Conservation (phyloP, 2,113 vertebrate genomes). For the Choloepus hoffmanni region DNA sequence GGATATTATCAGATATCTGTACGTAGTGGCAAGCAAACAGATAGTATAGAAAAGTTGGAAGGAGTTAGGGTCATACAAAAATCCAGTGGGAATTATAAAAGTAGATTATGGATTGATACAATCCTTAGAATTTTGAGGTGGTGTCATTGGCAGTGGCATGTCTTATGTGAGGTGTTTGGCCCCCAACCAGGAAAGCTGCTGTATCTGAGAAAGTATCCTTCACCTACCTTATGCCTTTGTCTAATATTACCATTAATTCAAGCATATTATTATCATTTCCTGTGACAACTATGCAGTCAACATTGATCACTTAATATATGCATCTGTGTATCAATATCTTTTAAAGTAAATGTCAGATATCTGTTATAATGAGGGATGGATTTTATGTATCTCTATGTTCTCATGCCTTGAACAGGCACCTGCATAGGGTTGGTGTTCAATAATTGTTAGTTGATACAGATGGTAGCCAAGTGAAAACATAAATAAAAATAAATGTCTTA, state of each 20-base stretch:
- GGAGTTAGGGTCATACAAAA: neutral
- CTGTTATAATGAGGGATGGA: neutral
- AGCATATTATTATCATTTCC: neutral
- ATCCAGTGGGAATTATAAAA: neutral
- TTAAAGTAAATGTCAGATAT: neutral
- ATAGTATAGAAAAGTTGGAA: neutral
- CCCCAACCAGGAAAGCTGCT: neutral
- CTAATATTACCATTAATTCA: neutral
- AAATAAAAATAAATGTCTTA: neutral
- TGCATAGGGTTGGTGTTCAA: neutral
- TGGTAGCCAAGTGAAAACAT: neutral
- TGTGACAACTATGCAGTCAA: neutral
- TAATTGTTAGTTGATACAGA: neutral
- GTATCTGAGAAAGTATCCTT: neutral
- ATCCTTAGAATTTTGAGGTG: neutral
- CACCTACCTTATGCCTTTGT: neutral
- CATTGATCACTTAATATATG: neutral
- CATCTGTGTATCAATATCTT: neutral
- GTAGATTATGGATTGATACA: neutral
- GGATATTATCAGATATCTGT: neutral
- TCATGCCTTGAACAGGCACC: neutral
- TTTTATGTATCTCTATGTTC: neutral
- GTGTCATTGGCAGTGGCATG: too few relatives aligned
- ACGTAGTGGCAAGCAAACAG: neutral
- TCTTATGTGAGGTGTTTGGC: neutral